Base-by-base conservation (phyloP, 2,113 vertebrate genomes). In the Pangasianodon hypophthalmus region DNA sequence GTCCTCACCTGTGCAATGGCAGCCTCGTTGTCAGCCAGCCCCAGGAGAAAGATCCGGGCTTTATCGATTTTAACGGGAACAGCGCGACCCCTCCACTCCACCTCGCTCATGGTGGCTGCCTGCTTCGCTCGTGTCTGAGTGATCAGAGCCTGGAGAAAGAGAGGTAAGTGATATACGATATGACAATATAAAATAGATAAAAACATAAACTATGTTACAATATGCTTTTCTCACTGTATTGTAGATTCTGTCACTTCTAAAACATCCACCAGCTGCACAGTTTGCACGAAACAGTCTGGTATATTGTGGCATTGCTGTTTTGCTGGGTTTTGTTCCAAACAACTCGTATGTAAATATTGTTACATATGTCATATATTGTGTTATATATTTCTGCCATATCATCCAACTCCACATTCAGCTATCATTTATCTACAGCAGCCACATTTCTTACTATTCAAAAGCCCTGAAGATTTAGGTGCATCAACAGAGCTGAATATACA, bases 61-160 rank as follows among this genome's bases (percentile, higher is more conserved):
- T 97, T 99, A 94, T 99, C 98, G 1, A 98, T 98, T 95, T 98
- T 99, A 88, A 99, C 97, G 0, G 98, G 98, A 4, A 99, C 97
- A 0, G 95, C 94, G 26, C 98, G 96, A 2, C 98, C 98, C 85
- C 98, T 96, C 98, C 98, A 99, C 87, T 98, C 97, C 93, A 99
- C 98, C 90, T 99, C 98, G 0, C 98, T 99, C 98, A 99, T 99
- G 0, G 97, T 98, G 88, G 98, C 97, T 0, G 98, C 98, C 94
- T 99, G 98, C 91, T 99, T 99, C 41, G 98, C 98, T 92, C 98
- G 96, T 0, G 98, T 99, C 92, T 99, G 98, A 60, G 98, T 97
- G 89, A 99, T 98, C 91, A 99, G 88, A 0, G 97, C 93, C 98
- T 99, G 88, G 0, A 69, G 46, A 13, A 44, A 41, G 18, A 29